A percentile compares a stretch with the other conserved stretches of the same genome.
These are phyloP conservation scores for Meloidogyne exigua DNA, from an alignment of 1,140 invertebrate genomes.

Conservation along the genomic window DNA sequence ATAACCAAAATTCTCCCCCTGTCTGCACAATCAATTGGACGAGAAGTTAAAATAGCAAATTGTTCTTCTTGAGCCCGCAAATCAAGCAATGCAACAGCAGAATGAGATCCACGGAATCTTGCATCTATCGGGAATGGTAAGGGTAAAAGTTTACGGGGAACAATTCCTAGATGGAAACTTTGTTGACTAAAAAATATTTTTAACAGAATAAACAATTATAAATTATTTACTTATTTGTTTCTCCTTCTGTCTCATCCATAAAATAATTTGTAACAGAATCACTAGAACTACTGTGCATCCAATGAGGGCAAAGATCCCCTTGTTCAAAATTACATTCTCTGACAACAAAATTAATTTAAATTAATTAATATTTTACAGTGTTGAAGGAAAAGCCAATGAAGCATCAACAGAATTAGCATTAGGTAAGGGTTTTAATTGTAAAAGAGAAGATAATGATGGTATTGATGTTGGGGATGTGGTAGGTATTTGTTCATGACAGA, in stretches of 20 bases:
- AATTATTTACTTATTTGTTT: not conserved
- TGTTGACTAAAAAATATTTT: not conserved
- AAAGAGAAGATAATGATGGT: slow-evolving; percentile 16
- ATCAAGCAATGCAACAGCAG: slow-evolving; percentile 18
- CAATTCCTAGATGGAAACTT: slow-evolving; percentile 6
- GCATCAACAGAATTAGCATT: slow-evolving; percentile 8
- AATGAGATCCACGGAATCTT: slow-evolving; percentile 7
- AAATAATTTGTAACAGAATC: slow-evolving; percentile 28
- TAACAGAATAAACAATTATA: too few relatives aligned
- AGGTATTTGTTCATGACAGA: slow-evolving; percentile 35
- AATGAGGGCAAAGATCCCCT: slow-evolving; percentile 40
- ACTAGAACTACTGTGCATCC: slow-evolving; percentile 34
- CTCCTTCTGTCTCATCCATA: slow-evolving; percentile 23
- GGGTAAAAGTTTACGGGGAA: not conserved
- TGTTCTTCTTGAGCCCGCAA: slow-evolving; percentile 21
- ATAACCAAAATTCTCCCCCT: slow-evolving; percentile 37
- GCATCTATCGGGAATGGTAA: slow-evolving; percentile 16
- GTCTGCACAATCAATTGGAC: slow-evolving; percentile 42
- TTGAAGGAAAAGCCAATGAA: slow-evolving; percentile 21
- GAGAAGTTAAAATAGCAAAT: slow-evolving; percentile 29
- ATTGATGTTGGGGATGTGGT: slow-evolving; percentile 22
- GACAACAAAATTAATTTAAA: not conserved
- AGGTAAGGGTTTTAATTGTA: slow-evolving; percentile 20
- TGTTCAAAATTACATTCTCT: slow-evolving; percentile 46
- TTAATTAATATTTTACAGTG: not conserved